Conservation (phyloP, 2,113 vertebrate species). For the Bujurquina vittata region DNA sequence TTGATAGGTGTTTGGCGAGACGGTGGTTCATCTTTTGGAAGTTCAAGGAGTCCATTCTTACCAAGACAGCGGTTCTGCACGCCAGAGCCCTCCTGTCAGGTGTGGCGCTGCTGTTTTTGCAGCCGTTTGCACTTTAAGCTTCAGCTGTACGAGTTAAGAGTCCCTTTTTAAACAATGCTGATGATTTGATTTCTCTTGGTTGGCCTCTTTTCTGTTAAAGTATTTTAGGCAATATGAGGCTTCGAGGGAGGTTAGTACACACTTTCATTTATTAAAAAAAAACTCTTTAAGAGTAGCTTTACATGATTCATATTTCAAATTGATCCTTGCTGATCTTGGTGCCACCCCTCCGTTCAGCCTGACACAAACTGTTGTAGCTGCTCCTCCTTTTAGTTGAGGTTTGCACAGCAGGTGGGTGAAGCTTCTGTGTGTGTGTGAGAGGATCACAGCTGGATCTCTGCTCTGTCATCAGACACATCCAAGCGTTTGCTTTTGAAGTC, state of each 20-base stretch:
- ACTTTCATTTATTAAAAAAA: too few relatives aligned
- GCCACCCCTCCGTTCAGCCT: neutral
- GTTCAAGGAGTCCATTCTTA: constrained; percentile 14
- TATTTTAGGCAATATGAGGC: too few relatives aligned
- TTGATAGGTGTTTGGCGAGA: constrained; percentile 41
- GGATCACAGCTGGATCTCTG: neutral
- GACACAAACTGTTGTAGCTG: neutral
- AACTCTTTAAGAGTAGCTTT: accelerated
- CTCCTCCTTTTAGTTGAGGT: neutral
- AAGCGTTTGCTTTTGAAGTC: neutral
- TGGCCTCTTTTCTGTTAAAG: neutral
- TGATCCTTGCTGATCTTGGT: neutral
- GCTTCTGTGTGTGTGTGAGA: neutral
- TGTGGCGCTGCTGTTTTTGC: constrained; percentile 7
- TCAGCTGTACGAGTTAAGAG: neutral
- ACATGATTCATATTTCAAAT: neutral
- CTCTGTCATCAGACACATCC: neutral
- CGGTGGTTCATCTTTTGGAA: constrained; percentile 42
- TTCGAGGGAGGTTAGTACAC: too few relatives aligned
- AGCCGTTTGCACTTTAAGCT: neutral
- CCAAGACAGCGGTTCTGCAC: neutral
- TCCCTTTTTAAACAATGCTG: neutral
- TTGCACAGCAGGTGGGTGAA: neutral
- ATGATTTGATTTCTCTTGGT: neutral
- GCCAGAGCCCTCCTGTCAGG: constrained; percentile 44